Evolutionary conservation across 2,797 vertebrate species (phyloP).

Genomic region (Sebastes trivittatus): DNA sequence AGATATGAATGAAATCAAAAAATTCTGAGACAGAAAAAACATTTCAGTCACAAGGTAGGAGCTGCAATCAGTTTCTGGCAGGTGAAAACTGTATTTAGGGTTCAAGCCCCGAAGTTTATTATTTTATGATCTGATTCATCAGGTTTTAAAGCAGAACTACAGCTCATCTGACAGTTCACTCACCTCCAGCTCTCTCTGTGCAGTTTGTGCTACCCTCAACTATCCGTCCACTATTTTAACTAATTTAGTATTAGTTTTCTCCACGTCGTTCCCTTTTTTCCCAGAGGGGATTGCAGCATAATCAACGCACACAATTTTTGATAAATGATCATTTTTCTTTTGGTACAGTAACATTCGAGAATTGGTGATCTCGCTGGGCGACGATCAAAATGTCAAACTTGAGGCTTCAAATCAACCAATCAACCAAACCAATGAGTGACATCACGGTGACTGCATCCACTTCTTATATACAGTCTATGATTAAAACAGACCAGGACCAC

Average conservation of each 20-base stretch:
- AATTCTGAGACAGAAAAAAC: too few relatives aligned
- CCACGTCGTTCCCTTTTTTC: neutral
- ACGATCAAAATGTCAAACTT: neutral
- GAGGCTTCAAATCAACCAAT: neutral
- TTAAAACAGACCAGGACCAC: neutral
- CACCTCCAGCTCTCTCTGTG: neutral
- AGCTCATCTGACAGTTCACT: neutral
- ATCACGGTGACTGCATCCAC: neutral
- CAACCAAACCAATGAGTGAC: too few relatives aligned
- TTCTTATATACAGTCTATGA: neutral
- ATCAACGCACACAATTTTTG: neutral
- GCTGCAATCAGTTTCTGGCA: too few relatives aligned
- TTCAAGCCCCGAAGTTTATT: neutral
- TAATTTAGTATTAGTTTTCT: neutral
- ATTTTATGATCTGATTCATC: neutral
- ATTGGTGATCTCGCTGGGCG: neutral
- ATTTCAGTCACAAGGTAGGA: too few relatives aligned
- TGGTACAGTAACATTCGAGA: neutral
- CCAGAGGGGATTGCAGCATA: neutral
- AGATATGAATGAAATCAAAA: too few relatives aligned
- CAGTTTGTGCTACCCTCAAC: neutral
- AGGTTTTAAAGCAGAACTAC: neutral
- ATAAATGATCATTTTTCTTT: neutral
- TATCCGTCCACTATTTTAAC: neutral
- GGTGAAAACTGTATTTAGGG: too few relatives aligned